Percentiles rank a stretch among this genome's conserved stretches.
Evolutionary conservation across 1,140 invertebrate species (phyloP).

Genomic region (Holcopasites calliopsidis): DNA sequence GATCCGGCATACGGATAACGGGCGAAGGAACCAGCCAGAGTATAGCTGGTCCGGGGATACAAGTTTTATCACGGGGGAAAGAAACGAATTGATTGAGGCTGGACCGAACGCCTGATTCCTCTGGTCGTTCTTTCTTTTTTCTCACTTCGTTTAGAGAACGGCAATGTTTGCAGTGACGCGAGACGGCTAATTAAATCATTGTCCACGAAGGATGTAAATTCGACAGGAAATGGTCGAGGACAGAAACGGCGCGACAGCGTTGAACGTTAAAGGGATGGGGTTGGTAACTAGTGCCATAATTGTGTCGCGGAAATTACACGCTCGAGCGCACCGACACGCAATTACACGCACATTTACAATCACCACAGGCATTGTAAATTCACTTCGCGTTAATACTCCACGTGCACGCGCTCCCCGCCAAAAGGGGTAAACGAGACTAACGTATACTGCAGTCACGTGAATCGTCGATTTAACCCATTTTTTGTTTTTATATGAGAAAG

Average conservation of each 20-base stretch:
- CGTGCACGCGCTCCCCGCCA: no score
- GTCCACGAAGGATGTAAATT: background rate
- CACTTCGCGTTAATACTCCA: background rate
- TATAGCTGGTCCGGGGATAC: constrained; percentile 23
- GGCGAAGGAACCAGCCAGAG: background rate
- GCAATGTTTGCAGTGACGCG: no score
- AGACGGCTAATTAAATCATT: constrained; percentile 35
- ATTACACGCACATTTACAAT: constrained; percentile 30
- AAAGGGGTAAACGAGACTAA: no score
- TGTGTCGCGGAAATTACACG: constrained; percentile 33
- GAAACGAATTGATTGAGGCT: constrained; percentile 53
- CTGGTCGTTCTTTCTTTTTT: no score
- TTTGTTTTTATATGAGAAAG: background rate
- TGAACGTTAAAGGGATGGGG: background rate
- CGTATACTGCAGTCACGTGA: background rate
- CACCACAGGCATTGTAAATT: constrained; percentile 23
- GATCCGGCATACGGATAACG: background rate
- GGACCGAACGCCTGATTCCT: constrained; percentile 45
- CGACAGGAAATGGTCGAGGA: background rate
- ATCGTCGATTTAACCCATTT: background rate
- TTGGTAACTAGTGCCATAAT: constrained; percentile 23
- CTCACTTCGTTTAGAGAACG: background rate
- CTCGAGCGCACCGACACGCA: constrained; percentile 1
- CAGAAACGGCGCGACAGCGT: background rate
- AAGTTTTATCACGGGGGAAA: constrained; percentile 32